Conservation (phyloP, 2,113 vertebrate species). For the Nothocercus julius region DNA sequence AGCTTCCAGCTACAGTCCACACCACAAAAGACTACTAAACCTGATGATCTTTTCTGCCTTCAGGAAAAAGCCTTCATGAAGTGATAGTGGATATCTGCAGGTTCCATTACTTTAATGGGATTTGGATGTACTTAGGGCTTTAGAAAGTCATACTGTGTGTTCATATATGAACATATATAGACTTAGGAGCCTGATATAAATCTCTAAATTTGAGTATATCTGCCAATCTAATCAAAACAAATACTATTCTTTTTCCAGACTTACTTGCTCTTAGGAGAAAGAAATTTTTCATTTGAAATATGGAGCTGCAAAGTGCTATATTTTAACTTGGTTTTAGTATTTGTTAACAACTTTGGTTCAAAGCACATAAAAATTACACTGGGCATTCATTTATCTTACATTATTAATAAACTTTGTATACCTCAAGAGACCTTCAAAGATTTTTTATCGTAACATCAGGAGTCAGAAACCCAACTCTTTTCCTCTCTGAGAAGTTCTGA, state of each 20-base stretch:
- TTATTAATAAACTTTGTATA: not conserved
- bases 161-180: not conserved
- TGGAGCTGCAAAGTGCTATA: accelerated
- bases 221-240: not conserved
- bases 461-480: not conserved
- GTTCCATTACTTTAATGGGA: not conserved
- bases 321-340: not conserved
- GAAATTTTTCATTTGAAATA: not conserved
- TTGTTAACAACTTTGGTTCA: not conserved
- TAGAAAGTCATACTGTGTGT: not conserved
- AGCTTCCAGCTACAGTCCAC: not conserved
- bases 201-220: not conserved
- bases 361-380: not conserved
- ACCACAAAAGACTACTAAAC: not conserved
- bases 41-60: not conserved
- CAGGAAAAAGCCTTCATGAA: not conserved
- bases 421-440: not conserved
- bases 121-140: not conserved
- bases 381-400: not conserved
- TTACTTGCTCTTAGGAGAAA: not conserved
- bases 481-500: not conserved
- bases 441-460: not conserved
- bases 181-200: not conserved
- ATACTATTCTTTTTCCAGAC: not conserved
- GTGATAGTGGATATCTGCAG: not conserved